These are phyloP conservation scores for Pachyramphus minor DNA, from an alignment of 2,113 vertebrate genomes.

Conservation along the genomic window DNA sequence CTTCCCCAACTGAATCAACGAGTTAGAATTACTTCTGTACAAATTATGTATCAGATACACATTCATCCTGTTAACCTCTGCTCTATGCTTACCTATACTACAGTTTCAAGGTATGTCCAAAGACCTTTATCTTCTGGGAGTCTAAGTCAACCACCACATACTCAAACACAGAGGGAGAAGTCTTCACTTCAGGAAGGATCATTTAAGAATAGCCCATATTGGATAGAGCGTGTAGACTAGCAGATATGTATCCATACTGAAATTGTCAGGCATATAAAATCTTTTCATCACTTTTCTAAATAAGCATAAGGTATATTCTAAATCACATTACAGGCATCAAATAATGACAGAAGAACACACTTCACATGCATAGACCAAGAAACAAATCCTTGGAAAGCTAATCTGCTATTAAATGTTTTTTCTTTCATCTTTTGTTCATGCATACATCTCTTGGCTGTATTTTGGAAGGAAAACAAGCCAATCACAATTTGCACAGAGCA, in stretches of 20 bases:
- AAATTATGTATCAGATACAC: not conserved
- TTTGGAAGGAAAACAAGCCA: not conserved
- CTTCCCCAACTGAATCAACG: not conserved
- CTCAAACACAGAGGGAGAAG: not conserved
- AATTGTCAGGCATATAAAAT: not conserved
- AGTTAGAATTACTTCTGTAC: not conserved
- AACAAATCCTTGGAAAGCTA: not conserved
- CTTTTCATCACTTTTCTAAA: not conserved
- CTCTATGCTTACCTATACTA: not conserved
- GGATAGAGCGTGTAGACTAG: not conserved
- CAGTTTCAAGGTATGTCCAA: not conserved
- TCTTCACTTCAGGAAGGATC: not conserved
- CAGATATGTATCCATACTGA: not conserved
- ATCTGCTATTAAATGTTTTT: not conserved
- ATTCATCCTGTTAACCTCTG: not conserved
- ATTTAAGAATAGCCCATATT: not conserved
- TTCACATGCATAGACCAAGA: not conserved
- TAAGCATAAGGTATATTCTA: not conserved
- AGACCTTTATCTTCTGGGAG: not conserved
- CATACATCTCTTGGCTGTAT: not conserved
- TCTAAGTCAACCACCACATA: not conserved
- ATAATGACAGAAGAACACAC: not conserved
- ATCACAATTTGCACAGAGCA: not conserved
- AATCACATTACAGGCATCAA: not conserved
- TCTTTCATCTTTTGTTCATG: not conserved